A percentile compares a stretch with the other conserved stretches of the same genome.
Evolutionary conservation across 2,113 vertebrate genomes (phyloP).

Genomic region (Perccottus glenii): DNA sequence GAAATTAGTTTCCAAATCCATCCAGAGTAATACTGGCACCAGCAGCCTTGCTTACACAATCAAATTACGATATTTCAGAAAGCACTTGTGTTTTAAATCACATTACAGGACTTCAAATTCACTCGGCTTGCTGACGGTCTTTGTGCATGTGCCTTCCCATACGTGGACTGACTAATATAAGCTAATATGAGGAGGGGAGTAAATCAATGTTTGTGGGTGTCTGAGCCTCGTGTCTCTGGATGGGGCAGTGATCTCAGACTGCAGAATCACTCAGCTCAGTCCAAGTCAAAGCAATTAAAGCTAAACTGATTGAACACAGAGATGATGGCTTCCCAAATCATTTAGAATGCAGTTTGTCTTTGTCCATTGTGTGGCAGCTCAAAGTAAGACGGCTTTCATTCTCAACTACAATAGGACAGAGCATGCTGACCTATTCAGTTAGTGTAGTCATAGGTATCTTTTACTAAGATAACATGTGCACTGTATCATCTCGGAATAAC

Average conservation of each 20-base stretch:
- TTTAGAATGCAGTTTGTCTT: conserved; percentile 9
- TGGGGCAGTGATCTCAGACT: conserved; percentile 31
- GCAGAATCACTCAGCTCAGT: conserved; percentile 17
- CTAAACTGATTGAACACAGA: conserved; percentile 25
- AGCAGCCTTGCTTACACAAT: conserved; percentile 18
- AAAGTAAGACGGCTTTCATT: conserved; percentile 8
- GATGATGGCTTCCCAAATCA: conserved; percentile 9
- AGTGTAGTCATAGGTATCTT: background rate
- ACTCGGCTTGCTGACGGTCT: conserved; percentile 41
- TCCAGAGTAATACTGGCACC: background rate
- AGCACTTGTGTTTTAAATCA: conserved; percentile 32
- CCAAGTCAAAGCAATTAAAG: conserved; percentile 25
- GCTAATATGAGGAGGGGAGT: conserved; percentile 6
- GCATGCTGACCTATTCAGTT: conserved; percentile 24
- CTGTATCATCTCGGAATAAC: too few relatives aligned
- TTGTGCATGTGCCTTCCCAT: conserved; percentile 42
- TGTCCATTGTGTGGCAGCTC: conserved; percentile 15
- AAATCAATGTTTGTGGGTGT: conserved; percentile 58
- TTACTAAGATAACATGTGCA: background rate
- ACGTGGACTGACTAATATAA: conserved; percentile 39
- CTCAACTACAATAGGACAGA: conserved; percentile 9
- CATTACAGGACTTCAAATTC: conserved; percentile 25
- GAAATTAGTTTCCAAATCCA: background rate
- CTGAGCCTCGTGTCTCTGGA: conserved; percentile 24
- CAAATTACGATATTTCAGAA: conserved; percentile 24